Conservation (phyloP, 2,113 vertebrate species). For the Thunnus maccoyii region DNA sequence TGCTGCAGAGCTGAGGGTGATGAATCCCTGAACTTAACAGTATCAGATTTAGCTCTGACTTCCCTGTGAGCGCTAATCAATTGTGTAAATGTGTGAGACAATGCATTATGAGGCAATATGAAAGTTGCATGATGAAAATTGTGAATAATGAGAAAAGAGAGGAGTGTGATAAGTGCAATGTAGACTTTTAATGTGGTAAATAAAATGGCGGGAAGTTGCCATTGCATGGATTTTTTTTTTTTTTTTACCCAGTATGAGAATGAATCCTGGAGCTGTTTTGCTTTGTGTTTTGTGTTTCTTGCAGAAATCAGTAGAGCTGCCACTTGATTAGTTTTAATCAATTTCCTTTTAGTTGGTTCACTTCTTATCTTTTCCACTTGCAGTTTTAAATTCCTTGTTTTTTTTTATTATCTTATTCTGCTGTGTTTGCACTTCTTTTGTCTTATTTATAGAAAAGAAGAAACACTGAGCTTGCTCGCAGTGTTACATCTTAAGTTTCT, state of each 20-base stretch:
- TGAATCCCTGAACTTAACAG: not conserved
- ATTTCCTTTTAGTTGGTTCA: not conserved
- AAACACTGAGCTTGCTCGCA: no score
- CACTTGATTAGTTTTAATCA: slow-evolving; percentile 11
- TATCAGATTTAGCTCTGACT: not conserved
- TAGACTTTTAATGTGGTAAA: not conserved
- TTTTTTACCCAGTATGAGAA: no score
- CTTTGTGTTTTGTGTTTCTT: no score
- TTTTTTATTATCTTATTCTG: not conserved
- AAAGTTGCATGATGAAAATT: not conserved
- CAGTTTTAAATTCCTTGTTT: not conserved
- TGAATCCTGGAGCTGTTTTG: no score
- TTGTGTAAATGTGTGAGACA: slow-evolving; percentile 8
- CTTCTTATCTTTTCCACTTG: not conserved
- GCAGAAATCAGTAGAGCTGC: no score
- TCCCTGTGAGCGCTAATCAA: slow-evolving; percentile 8
- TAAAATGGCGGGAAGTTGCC: no score
- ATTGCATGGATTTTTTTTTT: no score
- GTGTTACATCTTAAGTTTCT: no score
- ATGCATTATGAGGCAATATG: not conserved
- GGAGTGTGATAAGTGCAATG: not conserved
- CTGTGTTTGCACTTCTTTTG: not conserved
- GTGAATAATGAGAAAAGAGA: not conserved
- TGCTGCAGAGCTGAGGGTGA: not conserved
- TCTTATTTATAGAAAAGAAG: no score